phyloP scores from a whole-genome alignment of 2,888 invertebrate species.

The Erynnis tages region DNA sequence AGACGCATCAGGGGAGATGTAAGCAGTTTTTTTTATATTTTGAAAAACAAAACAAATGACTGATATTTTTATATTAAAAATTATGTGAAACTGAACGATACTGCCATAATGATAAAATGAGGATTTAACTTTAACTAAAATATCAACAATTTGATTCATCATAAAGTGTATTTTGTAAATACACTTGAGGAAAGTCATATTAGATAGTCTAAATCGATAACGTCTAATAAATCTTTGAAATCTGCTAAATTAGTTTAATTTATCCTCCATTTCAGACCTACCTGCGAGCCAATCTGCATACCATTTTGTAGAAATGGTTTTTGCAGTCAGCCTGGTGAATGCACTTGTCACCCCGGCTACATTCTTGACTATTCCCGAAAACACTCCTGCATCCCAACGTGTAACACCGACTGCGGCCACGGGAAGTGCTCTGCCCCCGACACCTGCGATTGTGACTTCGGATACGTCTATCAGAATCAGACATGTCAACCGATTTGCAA shows the following conservation, averaged over 20 bases:
- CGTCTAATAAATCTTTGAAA: too few relatives aligned
- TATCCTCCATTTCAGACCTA: slow-evolving; percentile 1
- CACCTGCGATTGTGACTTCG: slow-evolving; percentile 47
- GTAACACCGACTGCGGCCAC: slow-evolving; percentile 34
- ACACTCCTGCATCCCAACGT: slow-evolving; percentile 34
- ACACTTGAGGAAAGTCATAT: too few relatives aligned
- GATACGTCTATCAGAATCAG: slow-evolving; percentile 40
- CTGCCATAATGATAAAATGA: too few relatives aligned
- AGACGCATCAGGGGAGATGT: not conserved
- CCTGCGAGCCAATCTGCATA: slow-evolving; percentile 46
- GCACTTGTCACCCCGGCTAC: slow-evolving; percentile 40
- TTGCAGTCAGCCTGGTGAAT: slow-evolving; percentile 40
- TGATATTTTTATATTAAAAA: too few relatives aligned
- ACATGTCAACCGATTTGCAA: slow-evolving; percentile 56
- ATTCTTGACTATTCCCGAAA: not conserved
- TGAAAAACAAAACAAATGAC: too few relatives aligned
- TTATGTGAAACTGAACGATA: too few relatives aligned
- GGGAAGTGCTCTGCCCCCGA: slow-evolving; percentile 49
- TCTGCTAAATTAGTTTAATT: too few relatives aligned
- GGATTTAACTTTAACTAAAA: too few relatives aligned
- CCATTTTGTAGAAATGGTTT: slow-evolving; percentile 44
- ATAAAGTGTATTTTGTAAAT: too few relatives aligned
- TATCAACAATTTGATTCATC: too few relatives aligned
- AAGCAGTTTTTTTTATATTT: not conserved
- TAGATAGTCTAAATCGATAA: too few relatives aligned